Evolutionary conservation across 2,797 vertebrate genomes (phyloP).

Genomic region (Thripadectes ignobilis): DNA sequence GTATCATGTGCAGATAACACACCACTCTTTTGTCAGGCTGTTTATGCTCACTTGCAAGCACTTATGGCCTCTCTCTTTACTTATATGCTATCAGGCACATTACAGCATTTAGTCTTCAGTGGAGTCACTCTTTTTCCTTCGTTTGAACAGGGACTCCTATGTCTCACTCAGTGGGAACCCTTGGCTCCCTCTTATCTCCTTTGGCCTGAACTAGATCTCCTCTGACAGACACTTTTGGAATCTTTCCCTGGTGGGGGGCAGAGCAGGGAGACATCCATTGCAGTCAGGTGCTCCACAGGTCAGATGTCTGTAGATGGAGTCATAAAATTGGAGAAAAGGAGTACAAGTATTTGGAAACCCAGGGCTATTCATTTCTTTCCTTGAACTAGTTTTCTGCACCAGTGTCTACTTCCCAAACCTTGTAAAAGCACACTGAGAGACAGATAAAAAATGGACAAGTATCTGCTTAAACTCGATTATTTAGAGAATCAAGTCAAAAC

Average conservation of each 20-base stretch:
- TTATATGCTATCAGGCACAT: not conserved
- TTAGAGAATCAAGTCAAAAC: not conserved
- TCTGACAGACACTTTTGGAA: not conserved
- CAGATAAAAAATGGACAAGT: not conserved
- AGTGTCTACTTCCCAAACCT: not conserved
- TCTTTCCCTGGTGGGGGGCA: not conserved
- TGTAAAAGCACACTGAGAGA: not conserved
- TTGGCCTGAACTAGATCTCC: not conserved
- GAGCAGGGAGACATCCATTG: not conserved
- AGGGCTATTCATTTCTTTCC: not conserved
- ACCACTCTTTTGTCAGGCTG: not conserved
- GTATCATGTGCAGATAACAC: not conserved
- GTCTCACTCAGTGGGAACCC: not conserved
- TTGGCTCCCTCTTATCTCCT: not conserved
- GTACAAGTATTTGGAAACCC: not conserved
- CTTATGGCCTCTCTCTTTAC: not conserved
- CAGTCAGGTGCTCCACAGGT: not conserved
- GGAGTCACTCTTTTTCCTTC: not conserved
- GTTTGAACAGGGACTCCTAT: not conserved
- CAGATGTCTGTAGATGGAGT: not conserved
- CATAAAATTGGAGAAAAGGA: not conserved
- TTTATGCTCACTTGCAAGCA: not conserved
- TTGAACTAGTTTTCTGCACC: not conserved
- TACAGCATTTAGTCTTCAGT: not conserved
- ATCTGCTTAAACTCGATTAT: not conserved